phyloP scores from a whole-genome alignment of 2,113 vertebrate genomes.

The Tapirus terrestris region DNA sequence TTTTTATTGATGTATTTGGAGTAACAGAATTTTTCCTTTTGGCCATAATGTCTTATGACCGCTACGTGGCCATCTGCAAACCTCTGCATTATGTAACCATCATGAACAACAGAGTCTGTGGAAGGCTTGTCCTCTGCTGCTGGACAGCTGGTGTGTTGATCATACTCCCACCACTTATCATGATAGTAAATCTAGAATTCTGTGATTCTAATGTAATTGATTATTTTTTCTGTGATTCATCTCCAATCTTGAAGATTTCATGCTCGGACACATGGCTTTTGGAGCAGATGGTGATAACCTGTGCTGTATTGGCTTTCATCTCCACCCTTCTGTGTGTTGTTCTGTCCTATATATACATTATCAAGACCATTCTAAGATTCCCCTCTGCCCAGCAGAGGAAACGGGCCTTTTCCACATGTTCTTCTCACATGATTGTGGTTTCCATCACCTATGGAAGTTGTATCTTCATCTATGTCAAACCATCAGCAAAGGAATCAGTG shows the following conservation, averaged over 20 bases:
- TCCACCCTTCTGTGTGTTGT: not conserved
- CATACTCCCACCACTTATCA: not conserved
- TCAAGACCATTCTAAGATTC: not conserved
- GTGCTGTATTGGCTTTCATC: not conserved
- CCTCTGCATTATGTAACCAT: conserved; percentile 11
- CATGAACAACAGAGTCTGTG: not conserved
- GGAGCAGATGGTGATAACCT: not conserved
- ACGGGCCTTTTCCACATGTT: not conserved
- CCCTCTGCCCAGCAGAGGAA: not conserved
- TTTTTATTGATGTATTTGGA: not conserved
- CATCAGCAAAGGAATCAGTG: not conserved
- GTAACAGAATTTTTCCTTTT: conserved; percentile 39
- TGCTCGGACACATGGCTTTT: not conserved
- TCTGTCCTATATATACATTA: not conserved
- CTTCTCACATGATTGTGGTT: not conserved
- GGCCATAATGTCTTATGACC: conserved; percentile 15
- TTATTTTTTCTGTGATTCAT: not conserved
- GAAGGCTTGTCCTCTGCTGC: not conserved
- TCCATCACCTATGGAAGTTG: not conserved
- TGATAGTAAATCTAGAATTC: not conserved
- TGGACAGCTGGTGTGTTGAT: not conserved
- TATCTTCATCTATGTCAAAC: not conserved
- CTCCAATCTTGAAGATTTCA: conserved; percentile 13
- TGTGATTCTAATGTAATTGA: not conserved
- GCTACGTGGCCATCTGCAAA: not conserved